Evolutionary conservation across 2,888 invertebrate genomes (phyloP), one percentile per base, ranked within the genome.

Genomic region (Trichacis sp.): DNA sequence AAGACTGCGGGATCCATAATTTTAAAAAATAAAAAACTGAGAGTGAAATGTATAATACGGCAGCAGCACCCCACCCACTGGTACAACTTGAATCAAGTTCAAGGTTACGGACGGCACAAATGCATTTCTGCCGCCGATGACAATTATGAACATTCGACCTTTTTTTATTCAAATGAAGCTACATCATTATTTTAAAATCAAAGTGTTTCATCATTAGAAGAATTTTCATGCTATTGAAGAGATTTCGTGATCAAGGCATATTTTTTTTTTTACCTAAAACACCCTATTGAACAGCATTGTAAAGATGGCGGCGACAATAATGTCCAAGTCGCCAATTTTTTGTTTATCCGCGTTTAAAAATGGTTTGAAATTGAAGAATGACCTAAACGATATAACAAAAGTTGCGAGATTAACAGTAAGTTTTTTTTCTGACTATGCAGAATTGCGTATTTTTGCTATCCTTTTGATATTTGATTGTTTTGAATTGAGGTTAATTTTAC

Each of bases 1-100:
- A 84, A 82, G 67, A 84, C 78, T 38, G 83, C 79, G 43, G 84
- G 83, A 81, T 84, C 84, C 84, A 84, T 84, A 68, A 67, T 74
- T 53, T 54, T 33, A n/a, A n/a, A n/a, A n/a, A n/a, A n/a, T n/a
- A n/a, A n/a, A n/a, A n/a, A n/a, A n/a, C n/a, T n/a, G n/a, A n/a
- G n/a, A 65, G 65, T 70, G 70, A 56, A 73, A 73, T 71, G 71
- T 70, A 73, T 70, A n/a, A n/a, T n/a, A n/a, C n/a, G n/a, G n/a
- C n/a, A n/a, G n/a, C n/a, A n/a, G n/a, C n/a, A n/a, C n/a, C n/a
- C n/a, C n/a, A n/a, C n/a, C n/a, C n/a, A n/a, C 66, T 73, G 65
- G 60, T 71, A 80, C 78, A 80, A 79, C 80, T 78, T 64, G 81
- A 81, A 80, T 81, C 83, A 82, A 78, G 81, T 82, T 82, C 82